These are phyloP conservation scores for Phyllotreta striolata DNA, from an alignment of 2,888 invertebrate genomes.

Conservation along the genomic window DNA sequence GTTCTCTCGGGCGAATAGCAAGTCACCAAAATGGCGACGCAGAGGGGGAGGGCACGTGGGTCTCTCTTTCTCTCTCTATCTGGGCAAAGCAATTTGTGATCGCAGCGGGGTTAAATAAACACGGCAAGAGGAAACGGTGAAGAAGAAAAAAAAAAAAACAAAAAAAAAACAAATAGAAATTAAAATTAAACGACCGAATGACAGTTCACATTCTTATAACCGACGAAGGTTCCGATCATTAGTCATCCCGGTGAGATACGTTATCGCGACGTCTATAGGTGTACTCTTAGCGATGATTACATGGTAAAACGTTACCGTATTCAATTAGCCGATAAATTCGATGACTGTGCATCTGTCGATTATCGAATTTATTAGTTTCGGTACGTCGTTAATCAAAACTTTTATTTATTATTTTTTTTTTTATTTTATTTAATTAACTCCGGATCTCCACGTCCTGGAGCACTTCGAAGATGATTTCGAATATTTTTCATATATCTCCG, in stretches of 20 bases:
- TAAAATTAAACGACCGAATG: slow-evolving; percentile 65
- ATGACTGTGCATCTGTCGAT: slow-evolving; percentile 32
- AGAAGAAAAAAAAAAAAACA: too few relatives aligned
- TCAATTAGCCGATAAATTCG: slow-evolving; percentile 44
- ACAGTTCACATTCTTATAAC: slow-evolving; percentile 68
- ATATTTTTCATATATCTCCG: too few relatives aligned
- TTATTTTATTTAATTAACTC: too few relatives aligned
- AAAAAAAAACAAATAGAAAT: too few relatives aligned
- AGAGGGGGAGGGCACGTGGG: slow-evolving; percentile 56
- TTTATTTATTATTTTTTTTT: background rate
- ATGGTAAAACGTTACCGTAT: slow-evolving; percentile 46
- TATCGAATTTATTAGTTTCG: slow-evolving; percentile 30
- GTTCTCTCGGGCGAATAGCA: slow-evolving; percentile 11
- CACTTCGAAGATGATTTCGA: too few relatives aligned
- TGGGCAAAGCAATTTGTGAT: slow-evolving; percentile 70
- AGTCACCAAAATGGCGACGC: slow-evolving; percentile 27
- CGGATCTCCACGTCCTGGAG: too few relatives aligned
- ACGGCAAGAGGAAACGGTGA: slow-evolving; percentile 63
- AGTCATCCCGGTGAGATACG: slow-evolving; percentile 58
- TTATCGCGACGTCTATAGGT: slow-evolving; percentile 59
- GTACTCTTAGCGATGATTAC: slow-evolving; percentile 60
- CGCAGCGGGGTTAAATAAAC: slow-evolving; percentile 70
- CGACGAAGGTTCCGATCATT: slow-evolving; percentile 54
- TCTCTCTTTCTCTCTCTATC: too few relatives aligned
- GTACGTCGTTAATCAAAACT: slow-evolving; percentile 29